phyloP scores from a whole-genome alignment of 1,140 invertebrate species.

The Tigriopus japonicus region DNA sequence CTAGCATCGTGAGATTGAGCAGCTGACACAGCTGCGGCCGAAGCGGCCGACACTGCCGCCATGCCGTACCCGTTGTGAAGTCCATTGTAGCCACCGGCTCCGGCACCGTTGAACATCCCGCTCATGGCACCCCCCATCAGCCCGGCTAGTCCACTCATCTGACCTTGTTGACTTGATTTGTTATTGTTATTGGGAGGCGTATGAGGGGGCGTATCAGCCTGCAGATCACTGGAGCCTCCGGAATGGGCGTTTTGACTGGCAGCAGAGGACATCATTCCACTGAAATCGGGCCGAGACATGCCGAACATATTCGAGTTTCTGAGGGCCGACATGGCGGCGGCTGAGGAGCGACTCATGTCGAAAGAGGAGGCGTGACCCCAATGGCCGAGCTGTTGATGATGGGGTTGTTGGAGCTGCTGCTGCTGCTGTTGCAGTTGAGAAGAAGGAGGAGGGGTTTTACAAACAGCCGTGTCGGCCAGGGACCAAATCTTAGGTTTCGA shows the following conservation, averaged over 20 bases:
- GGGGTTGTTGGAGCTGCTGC: background rate
- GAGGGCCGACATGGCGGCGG: slow-evolving; percentile 3
- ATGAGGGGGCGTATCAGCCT: slow-evolving; percentile 67
- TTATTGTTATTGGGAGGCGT: slow-evolving; percentile 72
- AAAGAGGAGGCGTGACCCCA: background rate
- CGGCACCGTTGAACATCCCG: background rate
- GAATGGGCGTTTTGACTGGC: background rate
- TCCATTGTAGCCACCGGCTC: background rate
- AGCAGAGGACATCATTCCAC: background rate
- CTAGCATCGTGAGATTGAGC: too few species aligned
- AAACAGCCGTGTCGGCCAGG: slow-evolving; percentile 84
- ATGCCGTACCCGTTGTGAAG: background rate
- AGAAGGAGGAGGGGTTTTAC: slow-evolving; percentile 66
- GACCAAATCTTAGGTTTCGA: slow-evolving; percentile 95
- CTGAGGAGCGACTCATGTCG: slow-evolving; percentile 4
- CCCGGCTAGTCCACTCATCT: too few species aligned
- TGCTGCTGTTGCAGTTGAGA: background rate
- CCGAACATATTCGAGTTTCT: slow-evolving; percentile 13
- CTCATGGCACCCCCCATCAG: too few species aligned
- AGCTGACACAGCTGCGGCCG: background rate
- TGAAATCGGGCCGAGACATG: background rate
- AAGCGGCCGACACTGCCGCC: background rate
- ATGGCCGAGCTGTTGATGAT: background rate
- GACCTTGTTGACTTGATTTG: too few species aligned
- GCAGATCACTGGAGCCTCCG: background rate